Conservation (phyloP, 2,888 invertebrate species). For the Prionchulus punctatus region DNA sequence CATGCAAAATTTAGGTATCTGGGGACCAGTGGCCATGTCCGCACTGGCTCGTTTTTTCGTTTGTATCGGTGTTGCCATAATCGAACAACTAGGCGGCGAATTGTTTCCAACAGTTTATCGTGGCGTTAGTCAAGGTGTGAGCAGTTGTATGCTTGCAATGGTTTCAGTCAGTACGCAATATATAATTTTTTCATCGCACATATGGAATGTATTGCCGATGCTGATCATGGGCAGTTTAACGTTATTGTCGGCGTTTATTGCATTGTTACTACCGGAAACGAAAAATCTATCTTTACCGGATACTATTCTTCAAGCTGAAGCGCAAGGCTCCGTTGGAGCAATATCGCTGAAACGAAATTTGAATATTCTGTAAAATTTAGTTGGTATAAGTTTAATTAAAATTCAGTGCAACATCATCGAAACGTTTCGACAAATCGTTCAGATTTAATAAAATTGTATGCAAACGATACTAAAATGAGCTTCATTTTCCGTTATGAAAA, state of each 20-base stretch:
- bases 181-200: background rate
- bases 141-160: background rate
- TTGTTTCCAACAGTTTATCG: background rate
- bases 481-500: too few species aligned
- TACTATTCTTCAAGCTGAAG: background rate
- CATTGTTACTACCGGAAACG: background rate
- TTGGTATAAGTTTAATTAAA: too few species aligned
- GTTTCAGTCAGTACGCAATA: background rate
- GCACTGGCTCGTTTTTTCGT: background rate
- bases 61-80: background rate
- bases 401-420: too few species aligned
- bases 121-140: background rate
- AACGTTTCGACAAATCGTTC: too few species aligned
- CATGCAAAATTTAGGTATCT: background rate
- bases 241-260: background rate
- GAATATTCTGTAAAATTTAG: too few species aligned
- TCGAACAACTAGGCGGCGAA: background rate
- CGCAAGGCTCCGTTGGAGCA: background rate
- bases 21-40: background rate
- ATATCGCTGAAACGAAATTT: too few species aligned
- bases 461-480: too few species aligned
- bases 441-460: too few species aligned
- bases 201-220: background rate
- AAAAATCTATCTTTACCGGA: background rate
- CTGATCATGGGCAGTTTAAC: background rate